Evolutionary conservation across 2,113 vertebrate species (phyloP).

Genomic region (Gavialis gangeticus): DNA sequence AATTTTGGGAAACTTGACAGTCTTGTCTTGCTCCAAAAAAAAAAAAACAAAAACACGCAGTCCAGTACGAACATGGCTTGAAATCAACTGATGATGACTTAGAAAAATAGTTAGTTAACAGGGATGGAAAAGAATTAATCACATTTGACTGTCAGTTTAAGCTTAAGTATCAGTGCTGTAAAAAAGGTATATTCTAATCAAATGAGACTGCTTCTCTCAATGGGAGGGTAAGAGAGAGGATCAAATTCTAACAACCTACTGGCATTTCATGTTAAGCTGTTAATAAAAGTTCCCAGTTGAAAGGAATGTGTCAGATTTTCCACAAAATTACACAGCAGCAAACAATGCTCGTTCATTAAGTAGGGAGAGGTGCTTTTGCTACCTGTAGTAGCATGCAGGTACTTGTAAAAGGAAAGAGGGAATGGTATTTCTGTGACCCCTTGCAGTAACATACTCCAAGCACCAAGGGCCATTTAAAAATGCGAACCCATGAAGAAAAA

Average conservation of each 20-base stretch:
- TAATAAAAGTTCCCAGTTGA: slow-evolving; percentile 59
- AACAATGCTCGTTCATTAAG: slow-evolving; percentile 57
- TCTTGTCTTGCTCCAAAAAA: slow-evolving; percentile 25
- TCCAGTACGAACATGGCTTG: slow-evolving; percentile 65
- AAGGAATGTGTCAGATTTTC: slow-evolving; percentile 79
- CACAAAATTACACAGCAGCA: slow-evolving; percentile 76
- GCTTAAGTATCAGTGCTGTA: slow-evolving; percentile 64
- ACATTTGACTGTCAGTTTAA: slow-evolving; percentile 62
- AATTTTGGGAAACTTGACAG: slow-evolving; percentile 47
- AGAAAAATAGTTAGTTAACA: slow-evolving; percentile 46
- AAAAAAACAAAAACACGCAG: slow-evolving; percentile 27
- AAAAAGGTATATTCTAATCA: slow-evolving; percentile 43
- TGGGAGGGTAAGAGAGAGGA: slow-evolving; percentile 59
- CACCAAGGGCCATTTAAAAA: slow-evolving; percentile 73
- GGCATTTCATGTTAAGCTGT: slow-evolving; percentile 62
- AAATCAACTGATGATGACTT: slow-evolving; percentile 50
- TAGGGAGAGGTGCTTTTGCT: slow-evolving; percentile 71
- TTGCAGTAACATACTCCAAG: slow-evolving; percentile 69
- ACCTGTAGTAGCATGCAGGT: slow-evolving; percentile 61
- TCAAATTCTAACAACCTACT: slow-evolving; percentile 65
- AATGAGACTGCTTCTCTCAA: slow-evolving; percentile 59
- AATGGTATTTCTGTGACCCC: slow-evolving; percentile 70
- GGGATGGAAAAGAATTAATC: slow-evolving; percentile 49
- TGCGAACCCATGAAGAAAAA: slow-evolving; percentile 76
- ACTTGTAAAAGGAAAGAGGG: slow-evolving; percentile 59